Conservation (phyloP, 2,888 invertebrate genomes). For the Alloplasta piceator region DNA sequence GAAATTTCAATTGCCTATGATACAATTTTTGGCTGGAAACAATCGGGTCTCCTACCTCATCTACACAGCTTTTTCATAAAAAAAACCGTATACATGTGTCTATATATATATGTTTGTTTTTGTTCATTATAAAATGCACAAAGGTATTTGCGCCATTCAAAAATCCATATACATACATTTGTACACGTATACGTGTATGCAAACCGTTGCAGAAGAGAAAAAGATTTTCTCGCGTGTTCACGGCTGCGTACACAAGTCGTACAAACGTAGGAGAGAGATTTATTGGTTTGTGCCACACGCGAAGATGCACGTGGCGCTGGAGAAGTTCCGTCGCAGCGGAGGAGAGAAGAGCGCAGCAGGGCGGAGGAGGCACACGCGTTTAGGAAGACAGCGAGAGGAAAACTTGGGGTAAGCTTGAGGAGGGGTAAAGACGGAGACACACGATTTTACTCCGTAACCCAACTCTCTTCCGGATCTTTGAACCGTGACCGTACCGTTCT, state of each 20-base stretch:
- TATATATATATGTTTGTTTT: not conserved
- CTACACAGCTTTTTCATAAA: too few relatives aligned
- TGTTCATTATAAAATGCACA: not conserved
- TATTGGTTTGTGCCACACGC: slow-evolving; percentile 66
- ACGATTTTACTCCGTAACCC: slow-evolving; percentile 67
- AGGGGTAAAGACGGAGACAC: slow-evolving; percentile 40
- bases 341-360: not conserved
- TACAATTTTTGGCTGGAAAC: too few relatives aligned
- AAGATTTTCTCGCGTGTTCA: slow-evolving; percentile 65
- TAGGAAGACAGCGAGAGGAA: not conserved
- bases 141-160: slow-evolving; percentile 2
- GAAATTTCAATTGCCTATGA: too few relatives aligned
- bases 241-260: slow-evolving; percentile 69
- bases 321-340: not conserved
- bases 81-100: too few relatives aligned
- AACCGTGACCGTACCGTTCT: slow-evolving; percentile 69
- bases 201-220: not conserved
- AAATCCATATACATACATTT: slow-evolving; percentile 9
- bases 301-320: slow-evolving; percentile 61
- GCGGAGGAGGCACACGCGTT: slow-evolving; percentile 31
- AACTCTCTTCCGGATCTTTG: slow-evolving; percentile 70
- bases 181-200: not conserved
- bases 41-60: too few relatives aligned
- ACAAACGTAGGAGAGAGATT: slow-evolving; percentile 66
- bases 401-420: not conserved